Evolutionary conservation across 2,797 vertebrate species (phyloP).

Genomic region (Anomalospiza imberbis): DNA sequence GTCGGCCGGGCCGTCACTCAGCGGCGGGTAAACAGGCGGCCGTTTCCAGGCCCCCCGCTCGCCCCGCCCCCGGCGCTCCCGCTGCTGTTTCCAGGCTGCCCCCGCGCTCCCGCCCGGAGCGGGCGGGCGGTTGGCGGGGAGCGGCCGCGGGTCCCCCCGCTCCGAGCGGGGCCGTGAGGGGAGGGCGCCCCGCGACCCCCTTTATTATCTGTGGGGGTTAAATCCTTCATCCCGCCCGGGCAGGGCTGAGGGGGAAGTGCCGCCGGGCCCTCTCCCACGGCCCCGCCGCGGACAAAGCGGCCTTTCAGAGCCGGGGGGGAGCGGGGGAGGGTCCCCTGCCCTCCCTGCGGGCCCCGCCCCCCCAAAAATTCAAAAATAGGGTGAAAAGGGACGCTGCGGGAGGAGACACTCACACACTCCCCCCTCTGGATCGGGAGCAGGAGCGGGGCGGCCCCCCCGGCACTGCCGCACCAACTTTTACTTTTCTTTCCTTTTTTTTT

Average conservation of each 20-base stretch:
- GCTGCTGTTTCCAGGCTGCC: not conserved
- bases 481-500: not conserved
- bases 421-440: not conserved
- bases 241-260: not conserved
- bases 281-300: constrained; percentile 30
- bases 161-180: not conserved
- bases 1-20: not conserved
- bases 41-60: not conserved
- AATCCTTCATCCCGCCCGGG: not conserved
- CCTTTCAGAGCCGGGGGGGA: not conserved
- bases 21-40: not conserved
- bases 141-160: not conserved
- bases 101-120: not conserved
- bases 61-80: not conserved
- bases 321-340: not conserved
- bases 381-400: not conserved
- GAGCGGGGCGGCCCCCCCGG: not conserved
- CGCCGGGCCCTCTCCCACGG: constrained; percentile 32
- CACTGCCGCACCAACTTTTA: not conserved
- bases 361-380: not conserved
- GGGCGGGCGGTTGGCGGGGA: not conserved
- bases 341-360: not conserved
- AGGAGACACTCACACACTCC: not conserved
- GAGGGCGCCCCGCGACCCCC: not conserved
- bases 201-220: not conserved